A percentile compares a stretch with the other conserved stretches of the same genome.
These are phyloP conservation scores for Gobionotothen gibberifrons DNA, from an alignment of 2,797 vertebrate genomes.

Conservation along the genomic window DNA sequence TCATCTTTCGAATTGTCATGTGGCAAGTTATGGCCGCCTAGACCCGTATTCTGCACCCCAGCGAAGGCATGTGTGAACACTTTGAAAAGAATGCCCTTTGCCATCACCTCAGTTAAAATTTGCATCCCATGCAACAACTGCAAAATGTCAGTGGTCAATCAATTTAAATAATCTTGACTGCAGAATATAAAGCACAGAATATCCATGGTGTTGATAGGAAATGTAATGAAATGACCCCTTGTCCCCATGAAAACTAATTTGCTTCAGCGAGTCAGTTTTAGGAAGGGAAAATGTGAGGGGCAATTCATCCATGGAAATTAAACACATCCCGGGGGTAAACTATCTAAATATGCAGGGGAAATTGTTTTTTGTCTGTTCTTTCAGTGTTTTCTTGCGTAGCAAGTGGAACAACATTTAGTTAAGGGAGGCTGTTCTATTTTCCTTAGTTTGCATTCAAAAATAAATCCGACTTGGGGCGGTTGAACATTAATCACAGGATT, in stretches of 20 bases:
- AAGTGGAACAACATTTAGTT: conserved; percentile 59
- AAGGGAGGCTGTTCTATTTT: conserved; percentile 58
- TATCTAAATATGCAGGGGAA: conserved; percentile 74
- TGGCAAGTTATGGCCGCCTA: conserved; percentile 54
- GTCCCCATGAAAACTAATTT: conserved; percentile 73
- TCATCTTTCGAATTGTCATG: conserved; percentile 76
- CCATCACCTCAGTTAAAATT: conserved; percentile 73
- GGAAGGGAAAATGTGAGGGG: conserved; percentile 60
- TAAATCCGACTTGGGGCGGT: conserved; percentile 67
- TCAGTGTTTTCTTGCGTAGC: conserved; percentile 49
- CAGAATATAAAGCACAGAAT: conserved; percentile 73
- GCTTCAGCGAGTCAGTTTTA: conserved; percentile 71
- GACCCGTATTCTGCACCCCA: conserved; percentile 25
- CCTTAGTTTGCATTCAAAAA: conserved; percentile 74
- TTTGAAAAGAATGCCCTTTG: conserved; percentile 82
- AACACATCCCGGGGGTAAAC: conserved; percentile 71
- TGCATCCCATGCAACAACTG: conserved; percentile 79
- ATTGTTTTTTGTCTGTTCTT: conserved; percentile 46
- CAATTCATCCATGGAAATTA: conserved; percentile 77
- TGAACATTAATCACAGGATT: conserved; percentile 73
- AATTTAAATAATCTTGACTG: conserved; percentile 74
- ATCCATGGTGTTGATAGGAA: conserved; percentile 71
- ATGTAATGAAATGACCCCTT: conserved; percentile 74
- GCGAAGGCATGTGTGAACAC: conserved; percentile 71
- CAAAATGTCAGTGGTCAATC: conserved; percentile 85